Evolutionary conservation across 2,797 vertebrate species (phyloP).

Genomic region (Ctenochaetus hawaiiensis): DNA sequence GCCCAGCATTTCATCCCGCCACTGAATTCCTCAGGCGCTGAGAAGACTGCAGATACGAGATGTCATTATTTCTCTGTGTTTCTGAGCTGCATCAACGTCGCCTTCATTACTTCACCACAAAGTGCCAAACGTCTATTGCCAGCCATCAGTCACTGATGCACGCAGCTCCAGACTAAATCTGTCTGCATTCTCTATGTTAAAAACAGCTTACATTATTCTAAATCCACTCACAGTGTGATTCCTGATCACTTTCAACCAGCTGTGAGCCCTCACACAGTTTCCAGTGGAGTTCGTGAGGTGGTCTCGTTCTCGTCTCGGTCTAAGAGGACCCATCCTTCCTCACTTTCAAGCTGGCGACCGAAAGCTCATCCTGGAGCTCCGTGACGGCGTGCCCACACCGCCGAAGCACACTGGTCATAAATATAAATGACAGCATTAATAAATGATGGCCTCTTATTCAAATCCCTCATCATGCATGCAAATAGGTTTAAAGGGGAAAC

Average conservation of each 20-base stretch:
- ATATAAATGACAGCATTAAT: constrained; percentile 84
- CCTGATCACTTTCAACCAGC: not conserved
- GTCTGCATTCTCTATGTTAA: constrained; percentile 16
- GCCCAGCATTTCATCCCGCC: constrained; percentile 48
- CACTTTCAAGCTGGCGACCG: too few species aligned
- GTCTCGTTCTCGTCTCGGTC: not conserved
- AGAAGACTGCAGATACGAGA: constrained; percentile 34
- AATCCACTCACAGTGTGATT: constrained; percentile 29
- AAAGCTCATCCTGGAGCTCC: constrained; percentile 28
- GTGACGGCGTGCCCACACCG: constrained; percentile 26
- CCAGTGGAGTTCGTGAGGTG: not conserved
- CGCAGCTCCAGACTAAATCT: constrained; percentile 34
- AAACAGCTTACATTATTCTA: constrained; percentile 13
- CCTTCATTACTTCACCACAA: constrained; percentile 31
- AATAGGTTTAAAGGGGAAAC: constrained; percentile 68
- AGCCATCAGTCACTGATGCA: constrained; percentile 35
- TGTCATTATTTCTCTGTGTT: constrained; percentile 48
- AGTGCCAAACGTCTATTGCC: constrained; percentile 49
- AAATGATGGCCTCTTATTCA: constrained; percentile 77
- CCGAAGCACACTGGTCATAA: constrained; percentile 66
- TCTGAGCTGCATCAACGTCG: constrained; percentile 25
- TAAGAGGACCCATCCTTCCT: not conserved
- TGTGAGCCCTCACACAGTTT: not conserved
- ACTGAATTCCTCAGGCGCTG: constrained; percentile 37
- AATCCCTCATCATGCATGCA: constrained; percentile 79